Evolutionary conservation across 2,113 vertebrate species (phyloP).

Genomic region (Mohoua ochrocephala): DNA sequence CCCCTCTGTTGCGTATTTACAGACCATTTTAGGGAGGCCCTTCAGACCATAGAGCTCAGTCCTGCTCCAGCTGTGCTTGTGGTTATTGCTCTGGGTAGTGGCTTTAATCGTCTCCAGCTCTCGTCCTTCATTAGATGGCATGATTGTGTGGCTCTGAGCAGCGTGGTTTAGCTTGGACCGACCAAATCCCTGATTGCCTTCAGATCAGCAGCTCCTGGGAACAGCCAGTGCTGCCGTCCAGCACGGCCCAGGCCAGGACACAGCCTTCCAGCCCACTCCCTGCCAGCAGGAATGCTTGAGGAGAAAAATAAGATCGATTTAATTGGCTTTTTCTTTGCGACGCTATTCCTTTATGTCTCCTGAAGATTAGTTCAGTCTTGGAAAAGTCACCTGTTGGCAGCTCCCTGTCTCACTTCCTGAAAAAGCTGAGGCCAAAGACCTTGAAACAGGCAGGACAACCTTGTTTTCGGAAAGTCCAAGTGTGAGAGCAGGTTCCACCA

Average conservation of each 20-base stretch:
- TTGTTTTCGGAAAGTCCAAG: not conserved
- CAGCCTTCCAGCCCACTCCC: not conserved
- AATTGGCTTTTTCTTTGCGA: not conserved
- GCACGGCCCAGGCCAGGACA: not conserved
- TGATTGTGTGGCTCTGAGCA: not conserved
- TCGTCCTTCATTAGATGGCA: not conserved
- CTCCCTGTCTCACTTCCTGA: not conserved
- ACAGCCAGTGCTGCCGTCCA: accelerated
- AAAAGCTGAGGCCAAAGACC: not conserved
- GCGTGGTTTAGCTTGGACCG: not conserved
- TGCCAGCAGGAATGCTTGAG: not conserved
- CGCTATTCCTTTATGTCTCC: not conserved
- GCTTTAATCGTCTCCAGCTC: not conserved
- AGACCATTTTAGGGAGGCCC: not conserved
- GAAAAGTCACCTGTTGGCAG: not conserved
- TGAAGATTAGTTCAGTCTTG: not conserved
- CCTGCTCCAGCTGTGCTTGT: not conserved
- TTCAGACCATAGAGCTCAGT: not conserved
- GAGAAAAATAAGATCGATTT: not conserved
- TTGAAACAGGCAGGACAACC: not conserved
- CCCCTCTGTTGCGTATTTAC: not conserved
- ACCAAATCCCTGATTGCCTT: not conserved
- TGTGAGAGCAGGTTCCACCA: not conserved
- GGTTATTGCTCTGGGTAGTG: not conserved
- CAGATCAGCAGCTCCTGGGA: not conserved